Evolutionary conservation across 2,797 vertebrate genomes (phyloP), one percentile per base, ranked within the genome.

Genomic region (Yasuhikotakia modesta): DNA sequence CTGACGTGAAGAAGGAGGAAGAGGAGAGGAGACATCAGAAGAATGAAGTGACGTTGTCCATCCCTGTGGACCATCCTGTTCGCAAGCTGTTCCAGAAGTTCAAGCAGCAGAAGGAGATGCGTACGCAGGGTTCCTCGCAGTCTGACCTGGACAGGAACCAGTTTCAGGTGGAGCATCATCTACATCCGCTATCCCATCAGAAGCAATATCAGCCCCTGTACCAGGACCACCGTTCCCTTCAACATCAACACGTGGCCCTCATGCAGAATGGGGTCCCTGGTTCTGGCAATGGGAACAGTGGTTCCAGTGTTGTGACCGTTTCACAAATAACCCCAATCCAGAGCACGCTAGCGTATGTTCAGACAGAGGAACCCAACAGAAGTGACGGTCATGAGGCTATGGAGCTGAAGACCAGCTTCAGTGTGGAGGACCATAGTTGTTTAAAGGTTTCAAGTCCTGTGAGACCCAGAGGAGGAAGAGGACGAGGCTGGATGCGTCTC

Each of bases 31-130:
- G 93, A 76, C 91, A 92, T 39, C 95, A 95, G 90, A 95, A 94
- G 87, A 96, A 94, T 0, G 95, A 98, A 85, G 97, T 97, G 87
- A 92, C 95, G 0, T 93, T 98, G 84, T 96, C 94, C 84, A 98
- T 99, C 69, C 97, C 97, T 0, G 96, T 97, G 64, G 97, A 99
- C 85, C 97, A 99, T 82, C 97, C 97, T 0, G 97, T 99, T n/a
- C 87, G 97, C 48, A 99, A 98, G 82, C 93, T 99, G 66, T 99
- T 99, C 91, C 96, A 98, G 90, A 97, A 94, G 85, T 99, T 99
- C 91, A 95, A 96, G 79, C 96, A 97, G 88, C 97, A 98, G 79
- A 96, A 96, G 86, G 96, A 99, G 74, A 84, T 93, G 83, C 91
- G 93, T 22, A 91, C 93, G 0, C 91, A 92, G 4, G 94, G 92